These are phyloP conservation scores for Trichacis sp. DNA, from an alignment of 2,888 invertebrate genomes.

Conservation along the genomic window DNA sequence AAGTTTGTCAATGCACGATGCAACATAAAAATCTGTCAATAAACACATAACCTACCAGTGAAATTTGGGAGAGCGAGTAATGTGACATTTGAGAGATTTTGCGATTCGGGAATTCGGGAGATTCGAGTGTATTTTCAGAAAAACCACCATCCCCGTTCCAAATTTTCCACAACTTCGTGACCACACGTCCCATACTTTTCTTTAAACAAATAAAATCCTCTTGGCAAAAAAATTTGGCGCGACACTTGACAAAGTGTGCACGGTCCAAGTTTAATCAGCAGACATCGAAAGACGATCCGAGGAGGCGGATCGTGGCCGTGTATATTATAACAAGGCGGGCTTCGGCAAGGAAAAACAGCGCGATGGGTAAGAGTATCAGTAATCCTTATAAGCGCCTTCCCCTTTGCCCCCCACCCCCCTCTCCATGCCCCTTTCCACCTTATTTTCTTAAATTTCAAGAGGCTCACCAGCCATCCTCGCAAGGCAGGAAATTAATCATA, in stretches of 20 bases:
- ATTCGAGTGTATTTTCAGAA: too few relatives aligned
- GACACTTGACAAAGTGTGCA: neutral
- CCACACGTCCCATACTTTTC: too few relatives aligned
- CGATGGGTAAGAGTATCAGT: neutral
- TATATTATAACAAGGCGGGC: neutral
- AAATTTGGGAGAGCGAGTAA: too few relatives aligned
- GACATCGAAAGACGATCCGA: neutral
- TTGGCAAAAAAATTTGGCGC: neutral
- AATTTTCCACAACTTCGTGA: too few relatives aligned
- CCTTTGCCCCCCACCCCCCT: neutral
- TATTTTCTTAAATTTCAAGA: constrained; percentile 42
- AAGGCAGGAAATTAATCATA: constrained; percentile 44
- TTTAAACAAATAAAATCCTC: too few relatives aligned
- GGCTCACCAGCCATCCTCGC: constrained; percentile 30
- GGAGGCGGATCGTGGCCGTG: neutral
- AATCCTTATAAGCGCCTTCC: constrained; percentile 3
- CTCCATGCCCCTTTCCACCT: neutral
- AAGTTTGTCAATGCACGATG: too few relatives aligned
- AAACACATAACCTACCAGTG: too few relatives aligned
- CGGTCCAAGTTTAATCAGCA: neutral
- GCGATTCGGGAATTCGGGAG: too few relatives aligned
- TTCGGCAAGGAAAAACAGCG: constrained; percentile 1
- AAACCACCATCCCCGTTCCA: too few relatives aligned
- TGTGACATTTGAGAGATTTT: too few relatives aligned
- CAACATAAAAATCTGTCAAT: too few relatives aligned